Evolutionary conservation across 2,113 vertebrate genomes (phyloP), one percentile per base, ranked within the genome.

Genomic region (Elgaria multicarinata): DNA sequence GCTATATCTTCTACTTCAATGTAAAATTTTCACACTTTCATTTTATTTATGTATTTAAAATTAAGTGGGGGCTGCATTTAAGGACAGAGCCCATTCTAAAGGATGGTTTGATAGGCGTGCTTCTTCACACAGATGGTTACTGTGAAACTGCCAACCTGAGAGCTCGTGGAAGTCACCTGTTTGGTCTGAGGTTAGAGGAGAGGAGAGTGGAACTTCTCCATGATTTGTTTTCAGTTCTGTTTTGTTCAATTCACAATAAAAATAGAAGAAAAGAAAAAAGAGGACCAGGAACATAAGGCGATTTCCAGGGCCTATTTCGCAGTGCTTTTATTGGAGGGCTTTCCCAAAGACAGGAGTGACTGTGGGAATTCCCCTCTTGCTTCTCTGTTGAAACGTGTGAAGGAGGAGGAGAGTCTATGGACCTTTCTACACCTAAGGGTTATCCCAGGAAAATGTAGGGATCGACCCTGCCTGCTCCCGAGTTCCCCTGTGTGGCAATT

Each of bases 231-330:
- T n/a, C n/a, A n/a, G n/a, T n/a, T n/a, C n/a, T n/a, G n/a, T n/a
- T n/a, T n/a, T n/a, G n/a, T n/a, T n/a, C n/a, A n/a, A n/a, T n/a
- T n/a, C n/a, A n/a, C n/a, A n/a, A n/a, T n/a, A n/a, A n/a, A n/a
- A n/a, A n/a, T n/a, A n/a, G n/a, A n/a, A n/a, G n/a, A n/a, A n/a
- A n/a, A n/a, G n/a, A n/a, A n/a, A n/a, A n/a, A n/a, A n/a, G n/a
- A n/a, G n/a, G n/a, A n/a, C n/a, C n/a, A n/a, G 33, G 71, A 64
- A 89, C 26, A 44, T 46, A 82, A 31, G 53, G 28, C 58, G 53
- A 83, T 75, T 89, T 75, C 79, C 69, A 89, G 33, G 79, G 16
- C 53, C 69, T 66, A 31, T 31, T 80, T 81, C 50, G 39, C 66
- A 72, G 66, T 81, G 55, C 13, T 16, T 16, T 58, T 72, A 42